Percentiles rank a stretch among this genome's conserved stretches.
Evolutionary conservation across 2,797 vertebrate species (phyloP).

Genomic region (Arctocebus calabarensis): DNA sequence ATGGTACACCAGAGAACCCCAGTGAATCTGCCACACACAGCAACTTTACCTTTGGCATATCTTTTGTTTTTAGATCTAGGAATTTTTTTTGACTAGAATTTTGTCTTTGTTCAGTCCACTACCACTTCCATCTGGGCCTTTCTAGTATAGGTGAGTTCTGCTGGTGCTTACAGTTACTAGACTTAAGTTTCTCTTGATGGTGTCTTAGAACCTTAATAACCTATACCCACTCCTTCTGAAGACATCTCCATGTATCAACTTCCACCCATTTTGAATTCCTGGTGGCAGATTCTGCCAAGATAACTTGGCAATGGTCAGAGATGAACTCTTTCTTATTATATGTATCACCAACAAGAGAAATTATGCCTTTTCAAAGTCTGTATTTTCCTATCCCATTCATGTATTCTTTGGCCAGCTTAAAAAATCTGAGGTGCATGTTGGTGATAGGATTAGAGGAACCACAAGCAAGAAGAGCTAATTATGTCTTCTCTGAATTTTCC

Average conservation of each 20-base stretch:
- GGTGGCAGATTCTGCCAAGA: slow-evolving; percentile 94
- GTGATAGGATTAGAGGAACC: no score
- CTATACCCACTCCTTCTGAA: slow-evolving; percentile 95
- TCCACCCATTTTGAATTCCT: slow-evolving; percentile 94
- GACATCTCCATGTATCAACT: slow-evolving; percentile 95
- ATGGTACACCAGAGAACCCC: slow-evolving; percentile 94
- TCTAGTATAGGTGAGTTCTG: slow-evolving; percentile 64
- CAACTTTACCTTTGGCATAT: slow-evolving; percentile 90
- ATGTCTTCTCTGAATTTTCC: no score
- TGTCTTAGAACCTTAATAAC: slow-evolving; percentile 93
- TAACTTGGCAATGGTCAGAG: slow-evolving; percentile 91
- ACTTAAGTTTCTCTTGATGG: slow-evolving; percentile 86
- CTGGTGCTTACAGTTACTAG: slow-evolving; percentile 27
- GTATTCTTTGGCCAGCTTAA: no score
- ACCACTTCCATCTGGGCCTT: slow-evolving; percentile 86
- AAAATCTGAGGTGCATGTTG: no score
- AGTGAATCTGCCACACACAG: slow-evolving; percentile 96
- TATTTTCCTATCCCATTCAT: slow-evolving; percentile 90
- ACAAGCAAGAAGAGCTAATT: no score
- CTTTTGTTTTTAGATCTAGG: slow-evolving; percentile 69
- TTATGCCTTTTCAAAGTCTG: slow-evolving; percentile 94
- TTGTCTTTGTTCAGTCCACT: slow-evolving; percentile 81
- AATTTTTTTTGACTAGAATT: slow-evolving; percentile 85
- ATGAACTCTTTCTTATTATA: slow-evolving; percentile 98
- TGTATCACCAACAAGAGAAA: slow-evolving; percentile 95